Evolutionary conservation across 2,888 invertebrate genomes (phyloP).

Genomic region (Autographa pulchrina): DNA sequence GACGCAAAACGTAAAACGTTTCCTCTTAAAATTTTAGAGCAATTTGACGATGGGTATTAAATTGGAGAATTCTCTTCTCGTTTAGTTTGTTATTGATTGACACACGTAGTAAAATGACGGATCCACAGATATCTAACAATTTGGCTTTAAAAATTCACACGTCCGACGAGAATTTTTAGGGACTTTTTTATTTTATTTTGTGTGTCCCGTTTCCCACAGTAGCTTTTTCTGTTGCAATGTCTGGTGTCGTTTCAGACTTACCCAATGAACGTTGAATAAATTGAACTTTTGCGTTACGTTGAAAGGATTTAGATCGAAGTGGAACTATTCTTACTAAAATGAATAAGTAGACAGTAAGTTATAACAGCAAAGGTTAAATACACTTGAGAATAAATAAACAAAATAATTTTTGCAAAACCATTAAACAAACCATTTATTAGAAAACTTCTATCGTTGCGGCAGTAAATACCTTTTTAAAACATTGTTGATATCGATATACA

Average conservation of each 20-base stretch:
- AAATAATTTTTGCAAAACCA: neutral
- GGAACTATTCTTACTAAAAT: neutral
- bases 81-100: neutral
- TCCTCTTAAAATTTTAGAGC: no score
- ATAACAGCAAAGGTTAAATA: neutral
- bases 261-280: neutral
- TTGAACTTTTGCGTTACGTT: neutral
- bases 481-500: constrained; percentile 10
- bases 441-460: neutral
- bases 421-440: neutral
- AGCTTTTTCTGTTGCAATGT: constrained; percentile 1
- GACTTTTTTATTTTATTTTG: neutral
- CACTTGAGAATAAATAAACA: neutral
- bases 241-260: neutral
- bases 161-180: neutral
- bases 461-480: constrained; percentile 4
- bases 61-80: neutral
- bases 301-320: neutral
- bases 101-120: neutral
- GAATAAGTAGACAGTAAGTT: neutral
- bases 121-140: constrained; percentile 7
- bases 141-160: constrained; percentile 6
- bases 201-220: neutral
- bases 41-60: no score
- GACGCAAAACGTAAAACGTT: no score